Evolutionary conservation across 2,888 invertebrate species (phyloP), one percentile per base, ranked within the genome.

Genomic region (Xylota sylvarum): DNA sequence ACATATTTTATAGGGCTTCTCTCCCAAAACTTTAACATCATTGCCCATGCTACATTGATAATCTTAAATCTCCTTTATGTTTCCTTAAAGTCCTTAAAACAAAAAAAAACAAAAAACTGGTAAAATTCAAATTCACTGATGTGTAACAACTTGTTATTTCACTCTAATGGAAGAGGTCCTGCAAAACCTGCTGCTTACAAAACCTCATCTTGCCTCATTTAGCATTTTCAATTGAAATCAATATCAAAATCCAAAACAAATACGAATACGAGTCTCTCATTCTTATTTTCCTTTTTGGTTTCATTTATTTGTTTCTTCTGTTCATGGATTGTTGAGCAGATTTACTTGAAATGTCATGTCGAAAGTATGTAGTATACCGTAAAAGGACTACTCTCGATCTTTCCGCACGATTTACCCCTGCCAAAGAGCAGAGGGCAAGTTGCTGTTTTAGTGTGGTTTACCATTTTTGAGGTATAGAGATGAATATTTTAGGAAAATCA

Each of bases 161-260:
- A 10, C 19, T 48, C 19, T 14, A 19, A 19, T 48, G 48, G 19
- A 48, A 48, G 19, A 48, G 17, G 19, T 17, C 19, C 19, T 0
- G 35, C 10, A 19, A 35, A 37, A 35, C 14, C 32, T 58, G 35
- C 37, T 40, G 17, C 60, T 23, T n/a, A 60, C 23, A 60, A 48
- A 10, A 27, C 23, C 40, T 7, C 60, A 43, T n/a, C 27, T 23
- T 40, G 60, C 40, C 27, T 14, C 60, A 60, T 60, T 60, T 40
- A n/a, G 23, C 19, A 37, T 27, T 43, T 60, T 40, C 40, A n/a
- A 60, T 43, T 60, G 40, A 37, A 37, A 60, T 37, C 7, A 12
- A 60, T 23, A 60, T 60, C 19, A 27, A 43, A 17, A 48, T 12
- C 19, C 9, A 9, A 9, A 17, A 10, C 7, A 32, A 5, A 5